Evolutionary conservation across 2,888 invertebrate species (phyloP).

Genomic region (Latrodectus hesperus): DNA sequence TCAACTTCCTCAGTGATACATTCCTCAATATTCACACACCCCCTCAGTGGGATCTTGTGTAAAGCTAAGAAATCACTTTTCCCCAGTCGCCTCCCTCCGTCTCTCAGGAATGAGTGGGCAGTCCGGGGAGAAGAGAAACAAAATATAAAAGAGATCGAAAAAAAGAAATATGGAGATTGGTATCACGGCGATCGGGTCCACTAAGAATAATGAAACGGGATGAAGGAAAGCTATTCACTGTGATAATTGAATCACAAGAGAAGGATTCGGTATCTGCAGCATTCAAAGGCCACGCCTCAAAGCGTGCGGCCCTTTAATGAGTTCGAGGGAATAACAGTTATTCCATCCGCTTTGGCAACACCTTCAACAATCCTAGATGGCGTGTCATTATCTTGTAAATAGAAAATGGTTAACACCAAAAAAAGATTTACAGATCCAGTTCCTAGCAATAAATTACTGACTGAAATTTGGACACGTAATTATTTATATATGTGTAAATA

Average conservation of each 20-base stretch:
- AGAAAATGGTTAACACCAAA: too few species aligned
- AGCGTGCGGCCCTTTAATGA: slow-evolving; percentile 33
- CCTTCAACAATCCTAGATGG: too few species aligned
- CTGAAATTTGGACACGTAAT: too few species aligned
- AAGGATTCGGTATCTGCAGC: slow-evolving; percentile 43
- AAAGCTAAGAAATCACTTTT: slow-evolving; percentile 55
- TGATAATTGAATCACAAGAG: slow-evolving; percentile 60
- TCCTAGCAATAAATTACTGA: too few species aligned
- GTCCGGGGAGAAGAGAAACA: slow-evolving; percentile 33
- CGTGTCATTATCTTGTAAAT: too few species aligned
- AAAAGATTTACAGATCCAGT: too few species aligned
- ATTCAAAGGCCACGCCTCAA: slow-evolving; percentile 19
- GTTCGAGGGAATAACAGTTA: slow-evolving; percentile 10
- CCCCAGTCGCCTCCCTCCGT: slow-evolving; percentile 5
- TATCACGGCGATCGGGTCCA: slow-evolving; percentile 53
- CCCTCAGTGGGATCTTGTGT: slow-evolving; percentile 21
- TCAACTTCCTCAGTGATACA: not conserved
- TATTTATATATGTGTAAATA: too few species aligned
- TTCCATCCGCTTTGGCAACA: not conserved
- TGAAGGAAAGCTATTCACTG: slow-evolving; percentile 48
- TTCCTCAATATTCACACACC: slow-evolving; percentile 28
- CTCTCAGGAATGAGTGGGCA: slow-evolving; percentile 47
- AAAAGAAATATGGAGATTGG: slow-evolving; percentile 65
- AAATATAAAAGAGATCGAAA: slow-evolving; percentile 7
- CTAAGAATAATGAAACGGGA: slow-evolving; percentile 55